phyloP scores from a whole-genome alignment of 2,888 invertebrate species.

The Pristionchus fissidentatus region DNA sequence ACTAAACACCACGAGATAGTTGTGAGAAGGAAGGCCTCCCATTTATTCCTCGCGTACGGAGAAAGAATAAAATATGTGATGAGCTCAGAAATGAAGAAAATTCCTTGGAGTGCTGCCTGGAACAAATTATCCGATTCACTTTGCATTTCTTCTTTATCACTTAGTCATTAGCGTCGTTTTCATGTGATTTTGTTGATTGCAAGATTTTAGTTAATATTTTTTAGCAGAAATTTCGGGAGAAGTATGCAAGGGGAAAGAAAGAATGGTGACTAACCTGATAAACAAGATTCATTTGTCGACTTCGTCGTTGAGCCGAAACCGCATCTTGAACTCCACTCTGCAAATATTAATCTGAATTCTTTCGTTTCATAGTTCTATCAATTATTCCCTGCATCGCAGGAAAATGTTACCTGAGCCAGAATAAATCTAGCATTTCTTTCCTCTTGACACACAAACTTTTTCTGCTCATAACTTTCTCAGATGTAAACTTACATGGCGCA shows the following conservation, averaged over 20 bases:
- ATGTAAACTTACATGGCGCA: neutral
- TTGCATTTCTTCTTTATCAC: no score
- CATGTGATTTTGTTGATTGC: no score
- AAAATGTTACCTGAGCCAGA: neutral
- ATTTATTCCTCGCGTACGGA: constrained; percentile 48
- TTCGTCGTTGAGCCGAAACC: neutral
- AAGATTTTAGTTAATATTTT: no score
- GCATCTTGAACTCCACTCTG: neutral
- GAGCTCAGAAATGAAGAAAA: constrained; percentile 56
- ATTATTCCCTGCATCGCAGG: no score
- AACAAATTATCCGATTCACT: no score
- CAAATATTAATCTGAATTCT: neutral
- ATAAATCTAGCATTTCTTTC: neutral
- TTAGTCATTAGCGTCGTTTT: no score
- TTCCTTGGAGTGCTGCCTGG: constrained; percentile 53
- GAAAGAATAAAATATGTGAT: constrained; percentile 55
- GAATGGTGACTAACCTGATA: neutral
- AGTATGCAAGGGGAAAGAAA: neutral
- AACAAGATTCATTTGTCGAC: constrained; percentile 34
- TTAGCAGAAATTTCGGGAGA: no score
- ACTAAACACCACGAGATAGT: constrained; percentile 55
- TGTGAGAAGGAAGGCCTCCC: constrained; percentile 52
- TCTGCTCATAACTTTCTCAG: neutral
- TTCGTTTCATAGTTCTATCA: neutral
- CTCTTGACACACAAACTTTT: neutral